Percentiles rank a stretch among this genome's conserved stretches.
Evolutionary conservation across 2,888 invertebrate species (phyloP).

Genomic region (Athetis lepigone): DNA sequence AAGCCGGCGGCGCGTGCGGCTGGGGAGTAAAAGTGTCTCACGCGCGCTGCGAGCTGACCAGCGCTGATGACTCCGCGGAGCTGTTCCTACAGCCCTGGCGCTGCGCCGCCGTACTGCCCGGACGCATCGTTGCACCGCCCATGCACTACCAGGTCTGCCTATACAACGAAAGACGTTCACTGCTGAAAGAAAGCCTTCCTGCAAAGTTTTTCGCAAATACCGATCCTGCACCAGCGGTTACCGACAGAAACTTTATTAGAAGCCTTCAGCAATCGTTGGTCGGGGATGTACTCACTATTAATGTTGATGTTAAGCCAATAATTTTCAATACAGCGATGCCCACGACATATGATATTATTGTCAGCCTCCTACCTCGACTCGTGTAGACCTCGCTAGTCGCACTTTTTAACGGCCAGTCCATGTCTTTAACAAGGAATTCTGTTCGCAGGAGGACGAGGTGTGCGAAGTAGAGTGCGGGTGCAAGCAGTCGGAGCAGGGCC

Average conservation of each 20-base stretch:
- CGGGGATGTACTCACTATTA: too few species aligned
- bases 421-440: neutral
- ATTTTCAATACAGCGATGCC: too few species aligned
- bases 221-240: too few species aligned
- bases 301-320: too few species aligned
- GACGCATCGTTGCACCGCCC: conserved; percentile 82
- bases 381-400: too few species aligned
- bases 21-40: conserved; percentile 83
- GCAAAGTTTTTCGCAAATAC: too few species aligned
- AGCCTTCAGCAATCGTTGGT: neutral
- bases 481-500: conserved; percentile 72
- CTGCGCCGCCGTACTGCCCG: conserved; percentile 83
- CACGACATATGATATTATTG: too few species aligned
- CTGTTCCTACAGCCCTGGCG: conserved; percentile 84
- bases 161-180: neutral
- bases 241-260: too few species aligned
- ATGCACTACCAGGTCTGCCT: conserved; percentile 78
- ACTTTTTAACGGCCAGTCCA: too few species aligned
- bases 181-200: too few species aligned
- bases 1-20: conserved; percentile 79
- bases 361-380: too few species aligned
- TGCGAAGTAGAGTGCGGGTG: conserved; percentile 84
- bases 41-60: conserved; percentile 81
- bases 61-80: conserved; percentile 72
- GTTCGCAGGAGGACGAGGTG: conserved; percentile 78